Evolutionary conservation across 2,888 invertebrate species (phyloP), one percentile per base, ranked within the genome.

Genomic region (Megalurothrips usitatus): DNA sequence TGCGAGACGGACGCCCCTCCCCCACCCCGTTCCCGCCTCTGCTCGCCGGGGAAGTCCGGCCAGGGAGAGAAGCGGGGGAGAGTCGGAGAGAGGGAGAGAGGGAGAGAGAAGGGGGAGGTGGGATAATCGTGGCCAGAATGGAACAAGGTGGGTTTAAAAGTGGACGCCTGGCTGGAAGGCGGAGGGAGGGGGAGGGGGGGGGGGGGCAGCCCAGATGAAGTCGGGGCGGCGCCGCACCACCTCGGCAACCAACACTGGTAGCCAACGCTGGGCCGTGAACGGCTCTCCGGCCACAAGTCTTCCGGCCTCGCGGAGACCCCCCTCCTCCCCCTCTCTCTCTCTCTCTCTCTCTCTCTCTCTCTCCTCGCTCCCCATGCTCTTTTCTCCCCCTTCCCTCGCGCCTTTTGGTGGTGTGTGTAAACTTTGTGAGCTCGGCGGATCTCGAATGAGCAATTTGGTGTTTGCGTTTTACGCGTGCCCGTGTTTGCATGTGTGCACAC

Each of bases 401-500:
- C 23, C 68, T 23, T 75, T 75, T 23, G 23, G n/a, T n/a, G 68
- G 68, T 26, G 23, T 75, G 68, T 75, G 68, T 75, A 75, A 75
- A 75, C 68, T 75, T 75, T 23, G 68, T 26, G 23, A 26, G 68
- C 23, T 23, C 68, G n/a, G 68, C 52, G 52, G 68, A 75, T 75
- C 68, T 26, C 68, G 68, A 75, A 75, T 75, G 68, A 75, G 68
- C 68, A 75, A 75, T 75, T 23, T 26, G 68, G 26, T 75, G 68
- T 75, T 75, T 58, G 58, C 58, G 14, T 6, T 58, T 17, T 10
- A 8, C n/a, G 58, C 19, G 58, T 58, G 58, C n/a, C n/a, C n/a
- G n/a, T 43, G 34, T 43, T 43, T 43, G 34, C 6, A 6, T 43
- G 34, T 6, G 34, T 43, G 2, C 3, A 43, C 34, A 43, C 3